Evolutionary conservation across 2,797 vertebrate species (phyloP).

Genomic region (Pseudocheirus occidentalis): DNA sequence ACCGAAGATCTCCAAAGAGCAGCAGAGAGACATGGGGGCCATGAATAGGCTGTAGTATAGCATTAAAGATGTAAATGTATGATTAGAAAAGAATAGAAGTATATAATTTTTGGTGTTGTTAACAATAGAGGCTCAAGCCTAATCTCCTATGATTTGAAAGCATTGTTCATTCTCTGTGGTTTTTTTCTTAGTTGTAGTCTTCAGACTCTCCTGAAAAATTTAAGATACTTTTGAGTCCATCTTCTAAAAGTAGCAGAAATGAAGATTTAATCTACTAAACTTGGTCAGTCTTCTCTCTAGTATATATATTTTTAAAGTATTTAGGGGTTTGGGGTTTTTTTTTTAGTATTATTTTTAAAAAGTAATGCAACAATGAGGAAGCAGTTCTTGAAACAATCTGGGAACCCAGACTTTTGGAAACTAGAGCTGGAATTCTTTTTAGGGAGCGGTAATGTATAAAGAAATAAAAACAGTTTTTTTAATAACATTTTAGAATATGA

Average conservation of each 20-base stretch:
- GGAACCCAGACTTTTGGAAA: background rate
- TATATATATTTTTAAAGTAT: background rate
- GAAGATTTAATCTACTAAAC: background rate
- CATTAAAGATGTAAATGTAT: too few relatives aligned
- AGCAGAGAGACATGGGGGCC: too few relatives aligned
- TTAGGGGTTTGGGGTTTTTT: too few relatives aligned
- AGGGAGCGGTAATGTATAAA: background rate
- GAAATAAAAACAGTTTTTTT: background rate
- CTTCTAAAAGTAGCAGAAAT: background rate
- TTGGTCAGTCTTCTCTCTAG: background rate
- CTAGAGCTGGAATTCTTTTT: background rate
- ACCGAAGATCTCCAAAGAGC: too few relatives aligned
- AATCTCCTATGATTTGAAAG: background rate
- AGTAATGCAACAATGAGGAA: background rate
- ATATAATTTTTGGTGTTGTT: background rate
- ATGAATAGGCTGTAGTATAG: too few relatives aligned
- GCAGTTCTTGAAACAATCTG: background rate
- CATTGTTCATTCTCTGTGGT: conserved; percentile 11
- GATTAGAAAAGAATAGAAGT: background rate
- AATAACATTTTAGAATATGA: background rate
- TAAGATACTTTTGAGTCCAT: background rate
- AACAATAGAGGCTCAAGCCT: background rate
- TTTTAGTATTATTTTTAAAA: background rate
- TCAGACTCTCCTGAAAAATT: background rate
- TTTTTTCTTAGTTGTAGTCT: background rate